Conservation (phyloP, 2,888 invertebrate species). For the Xylota sylvarum region DNA sequence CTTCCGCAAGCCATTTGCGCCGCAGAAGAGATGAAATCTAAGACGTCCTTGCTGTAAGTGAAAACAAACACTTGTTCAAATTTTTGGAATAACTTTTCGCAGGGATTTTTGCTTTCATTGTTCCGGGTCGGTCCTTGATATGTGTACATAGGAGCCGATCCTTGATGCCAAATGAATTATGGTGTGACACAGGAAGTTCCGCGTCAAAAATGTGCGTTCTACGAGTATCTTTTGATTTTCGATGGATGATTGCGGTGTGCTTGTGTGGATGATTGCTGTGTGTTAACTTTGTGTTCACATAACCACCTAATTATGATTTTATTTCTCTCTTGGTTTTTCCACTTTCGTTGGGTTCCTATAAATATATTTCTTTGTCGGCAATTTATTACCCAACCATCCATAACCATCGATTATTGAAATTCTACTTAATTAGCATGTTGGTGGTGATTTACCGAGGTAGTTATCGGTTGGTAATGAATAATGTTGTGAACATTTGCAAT, state of each 20-base stretch:
- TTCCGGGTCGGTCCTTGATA: not conserved
- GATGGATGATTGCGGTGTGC: not conserved
- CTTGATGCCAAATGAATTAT: slow-evolving; percentile 20
- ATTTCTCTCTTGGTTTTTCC: not conserved
- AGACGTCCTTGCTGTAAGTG: slow-evolving; percentile 41
- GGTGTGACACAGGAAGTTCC: slow-evolving; percentile 7
- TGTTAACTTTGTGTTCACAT: slow-evolving; percentile 14
- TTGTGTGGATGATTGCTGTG: not conserved
- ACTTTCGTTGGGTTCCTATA: not conserved
- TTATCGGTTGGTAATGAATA: not conserved
- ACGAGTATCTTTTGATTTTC: not conserved
- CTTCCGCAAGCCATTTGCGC: slow-evolving; percentile 33
- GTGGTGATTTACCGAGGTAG: not conserved
- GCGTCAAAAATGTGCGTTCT: slow-evolving; percentile 17
- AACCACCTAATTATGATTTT: slow-evolving; percentile 24
- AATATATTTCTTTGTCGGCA: not conserved
- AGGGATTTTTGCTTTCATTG: slow-evolving; percentile 4
- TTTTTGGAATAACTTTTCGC: slow-evolving; percentile 21
- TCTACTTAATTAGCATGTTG: not conserved
- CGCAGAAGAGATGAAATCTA: slow-evolving; percentile 21
- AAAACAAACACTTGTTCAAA: slow-evolving; percentile 49
- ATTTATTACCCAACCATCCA: not conserved
- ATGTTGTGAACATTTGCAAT: not conserved
- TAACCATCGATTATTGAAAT: not conserved
- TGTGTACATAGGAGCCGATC: slow-evolving; percentile 18